Evolutionary conservation across 1,140 invertebrate genomes (phyloP).

Genomic region (Plectrocnemia conspersa): DNA sequence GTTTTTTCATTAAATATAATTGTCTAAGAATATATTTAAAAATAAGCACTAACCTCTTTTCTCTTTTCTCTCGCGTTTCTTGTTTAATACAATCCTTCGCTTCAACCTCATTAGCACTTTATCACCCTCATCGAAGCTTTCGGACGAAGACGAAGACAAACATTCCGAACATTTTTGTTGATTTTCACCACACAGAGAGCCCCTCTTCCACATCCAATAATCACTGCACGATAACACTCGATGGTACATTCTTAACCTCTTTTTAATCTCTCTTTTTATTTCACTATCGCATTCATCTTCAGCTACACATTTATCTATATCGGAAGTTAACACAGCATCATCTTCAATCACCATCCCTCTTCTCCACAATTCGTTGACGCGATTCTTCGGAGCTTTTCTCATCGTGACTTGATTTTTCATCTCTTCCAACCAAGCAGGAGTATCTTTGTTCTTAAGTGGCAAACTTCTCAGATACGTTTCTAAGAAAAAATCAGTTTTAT

Average conservation of each 20-base stretch:
- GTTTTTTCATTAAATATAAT: too few species aligned
- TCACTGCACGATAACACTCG: slow-evolving; percentile 48
- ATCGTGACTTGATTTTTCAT: slow-evolving; percentile 41
- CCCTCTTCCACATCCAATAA: slow-evolving; percentile 37
- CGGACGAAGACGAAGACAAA: slow-evolving; percentile 46
- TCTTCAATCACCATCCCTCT: slow-evolving; percentile 27
- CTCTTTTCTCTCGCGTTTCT: slow-evolving; percentile 46
- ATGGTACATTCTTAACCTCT: slow-evolving; percentile 49
- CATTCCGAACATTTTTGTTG: slow-evolving; percentile 39
- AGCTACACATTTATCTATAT: slow-evolving; percentile 18
- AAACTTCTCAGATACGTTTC: slow-evolving; percentile 52
- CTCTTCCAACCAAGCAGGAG: slow-evolving; percentile 30
- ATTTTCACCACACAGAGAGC: slow-evolving; percentile 37
- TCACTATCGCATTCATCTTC: slow-evolving; percentile 40
- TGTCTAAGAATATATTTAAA: too few species aligned
- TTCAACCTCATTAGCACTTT: slow-evolving; percentile 48
- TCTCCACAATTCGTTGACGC: slow-evolving; percentile 35
- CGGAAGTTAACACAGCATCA: slow-evolving; percentile 16
- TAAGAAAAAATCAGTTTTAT: slow-evolving; percentile 45
- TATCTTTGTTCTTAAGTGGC: slow-evolving; percentile 38
- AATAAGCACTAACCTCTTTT: slow-evolving; percentile 27
- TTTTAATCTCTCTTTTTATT: slow-evolving; percentile 46
- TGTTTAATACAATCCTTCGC: slow-evolving; percentile 50
- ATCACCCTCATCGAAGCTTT: slow-evolving; percentile 51
- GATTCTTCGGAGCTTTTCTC: slow-evolving; percentile 38